Base-by-base conservation (phyloP, 2,797 vertebrate species). In the Sebastes kiyomatsui region DNA sequence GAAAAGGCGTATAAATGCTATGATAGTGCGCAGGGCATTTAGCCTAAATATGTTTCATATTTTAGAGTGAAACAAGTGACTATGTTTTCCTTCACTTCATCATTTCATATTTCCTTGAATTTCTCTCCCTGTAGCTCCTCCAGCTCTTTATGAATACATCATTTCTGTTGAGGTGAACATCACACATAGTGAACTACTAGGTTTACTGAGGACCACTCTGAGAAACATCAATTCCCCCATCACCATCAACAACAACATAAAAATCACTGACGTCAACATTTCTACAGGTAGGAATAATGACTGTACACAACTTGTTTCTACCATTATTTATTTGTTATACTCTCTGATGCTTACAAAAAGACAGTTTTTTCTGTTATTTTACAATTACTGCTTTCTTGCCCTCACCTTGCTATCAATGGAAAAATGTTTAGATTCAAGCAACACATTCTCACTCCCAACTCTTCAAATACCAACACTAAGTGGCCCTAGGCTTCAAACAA, bases 121-220 rank as follows among this genome's bases (percentile, higher is more conserved):
- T 35, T 55, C 52, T 59, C 2, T 77, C 1, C 14, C 13, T 67
- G 3, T 83, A 87, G 85, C 38, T 68, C 20, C 68, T 74, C 71
- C 77, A 11, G 22, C 32, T 77, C 5, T 81, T 35, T 12, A 65
- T 74, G 64, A 79, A 54, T 88, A 87, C 67, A 6, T 75, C 0
- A 30, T 85, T 52, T 75, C 76, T 52, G n/a, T 85, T 65, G 77
- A 88, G 76, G 16, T 89, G 52, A 89, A 77, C 38, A 58, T 61
- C 35, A 68, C 79, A 25, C 61, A 85, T 55, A 22, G 23, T 16
- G 3, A n/a, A 2, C 49, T 67, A 5, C 61, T 72, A 61, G 42
- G 82, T 74, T 60, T 46, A 11, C 77, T 90, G 70, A 87, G 66
- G 42, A 58, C 0, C 2, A 5, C 77, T 61, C 71, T 89, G 64